Evolutionary conservation across 2,888 invertebrate species (phyloP).

Genomic region (Steinernema carpocapsae): DNA sequence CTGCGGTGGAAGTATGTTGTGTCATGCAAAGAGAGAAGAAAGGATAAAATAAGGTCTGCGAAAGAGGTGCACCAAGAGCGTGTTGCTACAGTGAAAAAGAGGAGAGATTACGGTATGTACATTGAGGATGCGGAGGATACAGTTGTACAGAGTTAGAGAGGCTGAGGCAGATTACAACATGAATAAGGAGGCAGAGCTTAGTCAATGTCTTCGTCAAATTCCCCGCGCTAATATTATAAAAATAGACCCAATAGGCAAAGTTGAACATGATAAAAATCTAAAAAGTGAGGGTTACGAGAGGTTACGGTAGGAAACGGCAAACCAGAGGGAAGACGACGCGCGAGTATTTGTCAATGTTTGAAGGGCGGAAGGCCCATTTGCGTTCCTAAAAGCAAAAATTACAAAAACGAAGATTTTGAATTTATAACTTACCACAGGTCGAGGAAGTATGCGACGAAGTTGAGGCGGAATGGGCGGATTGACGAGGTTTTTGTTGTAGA

Average conservation of each 20-base stretch:
- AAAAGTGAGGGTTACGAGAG: conserved; percentile 31
- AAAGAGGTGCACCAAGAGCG: neutral
- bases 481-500: conserved; percentile 11
- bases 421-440: neutral
- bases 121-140: too few relatives aligned
- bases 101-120: conserved; percentile 9
- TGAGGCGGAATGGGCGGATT: conserved; percentile 26
- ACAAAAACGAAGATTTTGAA: neutral
- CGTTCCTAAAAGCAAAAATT: neutral
- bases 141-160: neutral
- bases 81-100: neutral
- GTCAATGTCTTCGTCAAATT: neutral
- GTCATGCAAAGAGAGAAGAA: neutral
- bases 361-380: conserved; percentile 75
- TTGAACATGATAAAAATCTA: conserved; percentile 95
- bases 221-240: conserved; percentile 48
- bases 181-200: neutral
- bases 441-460: neutral
- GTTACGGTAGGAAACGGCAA: neutral
- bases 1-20: neutral
- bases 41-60: neutral
- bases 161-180: conserved; percentile 1
- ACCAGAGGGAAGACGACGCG: conserved; percentile 91
- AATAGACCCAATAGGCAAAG: conserved; percentile 65
- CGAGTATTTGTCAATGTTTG: conserved; percentile 98